These are phyloP conservation scores for Drosophila punjabiensis DNA, from an alignment of 1,140 invertebrate species.

Conservation along the genomic window DNA sequence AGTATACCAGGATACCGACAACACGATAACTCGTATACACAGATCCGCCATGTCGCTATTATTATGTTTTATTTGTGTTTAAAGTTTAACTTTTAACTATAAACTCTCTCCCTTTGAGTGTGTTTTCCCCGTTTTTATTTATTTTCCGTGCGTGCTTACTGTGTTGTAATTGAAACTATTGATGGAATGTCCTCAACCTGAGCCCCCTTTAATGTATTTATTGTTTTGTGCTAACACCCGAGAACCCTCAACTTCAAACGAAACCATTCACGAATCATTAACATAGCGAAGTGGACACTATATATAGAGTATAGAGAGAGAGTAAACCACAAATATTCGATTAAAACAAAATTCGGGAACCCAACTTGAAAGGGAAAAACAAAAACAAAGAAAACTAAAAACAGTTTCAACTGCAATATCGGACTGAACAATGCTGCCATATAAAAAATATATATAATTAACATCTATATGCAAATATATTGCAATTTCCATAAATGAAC, in stretches of 20 bases:
- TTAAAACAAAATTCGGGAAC: slow-evolving; percentile 25
- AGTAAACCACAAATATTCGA: slow-evolving; percentile 40
- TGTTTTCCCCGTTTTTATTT: slow-evolving; percentile 10
- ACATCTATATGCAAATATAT: slow-evolving; percentile 21
- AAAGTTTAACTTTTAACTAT: slow-evolving; percentile 33
- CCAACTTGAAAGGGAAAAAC: slow-evolving; percentile 12
- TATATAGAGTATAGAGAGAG: slow-evolving; percentile 24
- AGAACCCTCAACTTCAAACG: slow-evolving; percentile 54
- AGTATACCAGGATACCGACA: slow-evolving; percentile 38
- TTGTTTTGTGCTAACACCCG: slow-evolving; percentile 36
- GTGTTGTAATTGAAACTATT: slow-evolving; percentile 35
- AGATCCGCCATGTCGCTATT: slow-evolving; percentile 25
- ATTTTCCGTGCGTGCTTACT: slow-evolving; percentile 27
- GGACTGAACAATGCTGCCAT: slow-evolving; percentile 81
- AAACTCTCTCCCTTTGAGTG: not conserved
- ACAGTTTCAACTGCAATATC: slow-evolving; percentile 66
- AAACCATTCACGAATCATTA: slow-evolving; percentile 29
- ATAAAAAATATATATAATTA: slow-evolving; percentile 54
- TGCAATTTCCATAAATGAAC: slow-evolving; percentile 53
- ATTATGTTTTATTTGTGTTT: slow-evolving; percentile 32
- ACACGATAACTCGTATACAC: slow-evolving; percentile 15
- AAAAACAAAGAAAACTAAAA: slow-evolving; percentile 16
- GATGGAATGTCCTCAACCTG: slow-evolving; percentile 17
- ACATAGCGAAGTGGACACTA: not conserved
- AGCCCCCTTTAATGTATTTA: slow-evolving; percentile 18